A percentile compares a stretch with the other conserved stretches of the same genome.
Evolutionary conservation across 2,888 invertebrate genomes (phyloP).

Genomic region (Euzetes globulus): DNA sequence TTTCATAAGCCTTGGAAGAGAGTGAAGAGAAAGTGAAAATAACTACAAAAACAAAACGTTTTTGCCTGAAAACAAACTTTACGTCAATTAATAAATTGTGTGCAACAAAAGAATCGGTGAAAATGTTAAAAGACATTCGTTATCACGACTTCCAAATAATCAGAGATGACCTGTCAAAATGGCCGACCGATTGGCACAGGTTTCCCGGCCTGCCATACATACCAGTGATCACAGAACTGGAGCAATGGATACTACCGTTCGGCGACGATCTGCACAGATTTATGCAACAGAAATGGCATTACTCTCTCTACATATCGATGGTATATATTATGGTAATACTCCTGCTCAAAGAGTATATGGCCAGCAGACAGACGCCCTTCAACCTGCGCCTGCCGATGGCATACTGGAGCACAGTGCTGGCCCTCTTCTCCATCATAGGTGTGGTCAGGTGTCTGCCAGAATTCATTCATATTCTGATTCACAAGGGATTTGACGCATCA

Average conservation of each 20-base stretch:
- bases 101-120: neutral
- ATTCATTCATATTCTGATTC: constrained; percentile 13
- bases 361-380: neutral
- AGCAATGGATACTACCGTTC: neutral
- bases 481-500: constrained; percentile 29
- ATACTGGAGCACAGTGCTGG: constrained; percentile 14
- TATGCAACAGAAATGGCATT: constrained; percentile 29
- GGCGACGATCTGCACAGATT: constrained; percentile 7
- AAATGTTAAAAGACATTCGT: constrained; percentile 22
- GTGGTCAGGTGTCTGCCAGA: constrained; percentile 31
- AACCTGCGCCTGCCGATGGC: constrained; percentile 14
- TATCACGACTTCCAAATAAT: constrained; percentile 26
- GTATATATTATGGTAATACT: constrained; percentile 25
- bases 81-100: neutral
- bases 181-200: constrained; percentile 14
- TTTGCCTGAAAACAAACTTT: no score
- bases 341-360: neutral
- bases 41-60: no score
- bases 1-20: no score
- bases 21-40: no score
- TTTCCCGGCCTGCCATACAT: constrained; percentile 25
- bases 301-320: constrained; percentile 25
- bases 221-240: neutral
- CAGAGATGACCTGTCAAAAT: neutral
- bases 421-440: constrained; percentile 27